Conservation (phyloP, 2,888 invertebrate genomes). For the Drosophila mettleri region DNA sequence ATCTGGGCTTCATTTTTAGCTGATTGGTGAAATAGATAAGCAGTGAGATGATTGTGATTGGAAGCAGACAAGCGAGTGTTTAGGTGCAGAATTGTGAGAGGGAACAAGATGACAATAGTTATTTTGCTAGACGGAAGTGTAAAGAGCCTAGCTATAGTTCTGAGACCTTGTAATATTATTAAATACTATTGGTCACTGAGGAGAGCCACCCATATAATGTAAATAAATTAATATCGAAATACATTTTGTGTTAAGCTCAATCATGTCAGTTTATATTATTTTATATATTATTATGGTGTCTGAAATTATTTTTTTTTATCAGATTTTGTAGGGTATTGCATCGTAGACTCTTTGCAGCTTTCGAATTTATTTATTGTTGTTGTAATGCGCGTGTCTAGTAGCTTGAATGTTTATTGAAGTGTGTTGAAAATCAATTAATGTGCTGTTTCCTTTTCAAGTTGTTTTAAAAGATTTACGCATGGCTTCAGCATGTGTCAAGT, state of each 20-base stretch:
- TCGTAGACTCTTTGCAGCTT: neutral
- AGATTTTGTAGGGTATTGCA: slow-evolving; percentile 14
- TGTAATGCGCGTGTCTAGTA: slow-evolving; percentile 25
- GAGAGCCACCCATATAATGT: neutral
- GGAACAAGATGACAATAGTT: neutral
- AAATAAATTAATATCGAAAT: neutral
- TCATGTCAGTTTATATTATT: neutral
- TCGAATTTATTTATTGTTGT: slow-evolving; percentile 5
- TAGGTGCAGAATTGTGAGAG: no score
- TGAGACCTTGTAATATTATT: neutral
- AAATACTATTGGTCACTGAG: neutral
- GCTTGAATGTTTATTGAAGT: slow-evolving; percentile 65
- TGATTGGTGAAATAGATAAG: neutral
- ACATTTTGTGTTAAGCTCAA: no score
- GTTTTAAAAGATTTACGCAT: slow-evolving; percentile 71
- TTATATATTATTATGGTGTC: neutral
- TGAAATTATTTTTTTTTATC: neutral
- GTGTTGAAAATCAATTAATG: slow-evolving; percentile 68
- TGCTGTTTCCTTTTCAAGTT: slow-evolving; percentile 69
- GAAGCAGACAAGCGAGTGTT: neutral
- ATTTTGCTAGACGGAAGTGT: neutral
- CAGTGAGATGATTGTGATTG: neutral
- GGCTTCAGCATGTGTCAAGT: slow-evolving; percentile 75
- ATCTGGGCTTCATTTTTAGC: neutral
- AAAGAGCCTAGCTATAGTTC: neutral